These are phyloP conservation scores for Bubalus kerabau DNA, from an alignment of 2,113 vertebrate genomes.

Conservation along the genomic window DNA sequence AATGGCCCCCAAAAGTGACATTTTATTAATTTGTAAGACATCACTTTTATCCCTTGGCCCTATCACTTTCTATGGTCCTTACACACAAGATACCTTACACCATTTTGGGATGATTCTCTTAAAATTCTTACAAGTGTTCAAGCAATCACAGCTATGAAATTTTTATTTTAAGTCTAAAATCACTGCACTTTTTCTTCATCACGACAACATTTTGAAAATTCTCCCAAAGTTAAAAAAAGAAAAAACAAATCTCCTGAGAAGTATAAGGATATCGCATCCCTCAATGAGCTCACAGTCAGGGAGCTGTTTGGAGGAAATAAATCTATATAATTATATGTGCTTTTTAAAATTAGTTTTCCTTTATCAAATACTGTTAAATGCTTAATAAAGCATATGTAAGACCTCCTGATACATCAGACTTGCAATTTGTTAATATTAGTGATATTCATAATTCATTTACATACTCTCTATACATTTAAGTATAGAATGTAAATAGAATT, in stretches of 20 bases:
- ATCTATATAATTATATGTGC: not conserved
- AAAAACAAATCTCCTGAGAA: not conserved
- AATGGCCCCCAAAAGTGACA: not conserved
- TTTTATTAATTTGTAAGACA: not conserved
- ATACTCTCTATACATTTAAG: not conserved
- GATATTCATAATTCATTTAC: not conserved
- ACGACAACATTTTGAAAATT: not conserved
- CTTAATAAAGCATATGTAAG: not conserved
- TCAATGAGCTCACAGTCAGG: not conserved
- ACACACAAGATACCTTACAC: not conserved
- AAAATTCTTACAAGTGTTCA: not conserved
- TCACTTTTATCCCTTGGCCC: not conserved
- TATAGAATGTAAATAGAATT: not conserved
- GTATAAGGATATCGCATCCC: not conserved
- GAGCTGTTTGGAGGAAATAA: not conserved
- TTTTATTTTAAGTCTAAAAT: not conserved
- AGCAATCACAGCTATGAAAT: not conserved
- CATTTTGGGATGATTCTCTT: not conserved
- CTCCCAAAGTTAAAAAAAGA: conserved; percentile 16
- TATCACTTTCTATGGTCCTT: not conserved
- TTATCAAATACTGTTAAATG: not conserved
- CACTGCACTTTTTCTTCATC: not conserved
- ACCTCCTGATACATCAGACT: not conserved
- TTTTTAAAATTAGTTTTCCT: not conserved
- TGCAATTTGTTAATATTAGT: not conserved